A percentile compares a stretch with the other conserved stretches of the same genome.
These are phyloP conservation scores for Mormyrus lacerda DNA, from an alignment of 2,113 vertebrate species.

Conservation along the genomic window DNA sequence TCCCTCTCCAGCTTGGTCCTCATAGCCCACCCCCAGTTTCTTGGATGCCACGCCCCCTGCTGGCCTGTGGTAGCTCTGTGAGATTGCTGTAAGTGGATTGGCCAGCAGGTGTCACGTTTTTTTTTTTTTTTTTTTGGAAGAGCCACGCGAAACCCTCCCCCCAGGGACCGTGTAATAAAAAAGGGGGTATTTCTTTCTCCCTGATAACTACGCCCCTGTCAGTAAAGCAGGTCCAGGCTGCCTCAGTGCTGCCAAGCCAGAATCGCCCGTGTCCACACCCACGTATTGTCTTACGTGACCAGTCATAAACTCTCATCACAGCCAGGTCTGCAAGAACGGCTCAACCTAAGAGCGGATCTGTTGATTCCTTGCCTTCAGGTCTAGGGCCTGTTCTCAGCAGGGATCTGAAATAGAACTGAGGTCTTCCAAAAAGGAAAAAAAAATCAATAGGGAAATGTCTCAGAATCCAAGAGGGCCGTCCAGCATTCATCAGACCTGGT, in stretches of 20 bases:
- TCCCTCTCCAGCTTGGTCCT: not conserved
- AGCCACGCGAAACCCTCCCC: not conserved
- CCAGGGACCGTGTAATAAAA: not conserved
- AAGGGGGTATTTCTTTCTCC: not conserved
- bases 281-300: conserved; percentile 19
- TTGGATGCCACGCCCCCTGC: not conserved
- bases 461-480: not conserved
- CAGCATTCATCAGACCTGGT: not conserved
- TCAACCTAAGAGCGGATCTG: not conserved
- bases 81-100: not conserved
- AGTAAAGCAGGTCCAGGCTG: conserved; percentile 16
- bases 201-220: conserved; percentile 6
- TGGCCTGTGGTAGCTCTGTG: not conserved
- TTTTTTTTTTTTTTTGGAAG: not conserved
- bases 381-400: not conserved
- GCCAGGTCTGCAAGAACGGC: not conserved
- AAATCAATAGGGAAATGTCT: not conserved
- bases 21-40: not conserved
- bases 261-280: conserved; percentile 26
- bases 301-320: conserved; percentile 8
- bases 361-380: not conserved
- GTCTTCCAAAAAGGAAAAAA: not conserved
- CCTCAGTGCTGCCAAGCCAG: conserved; percentile 20
- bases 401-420: not conserved
- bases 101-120: not conserved